phyloP scores from a whole-genome alignment of 2,797 vertebrate species.

The Schizopygopsis malacanthus region DNA sequence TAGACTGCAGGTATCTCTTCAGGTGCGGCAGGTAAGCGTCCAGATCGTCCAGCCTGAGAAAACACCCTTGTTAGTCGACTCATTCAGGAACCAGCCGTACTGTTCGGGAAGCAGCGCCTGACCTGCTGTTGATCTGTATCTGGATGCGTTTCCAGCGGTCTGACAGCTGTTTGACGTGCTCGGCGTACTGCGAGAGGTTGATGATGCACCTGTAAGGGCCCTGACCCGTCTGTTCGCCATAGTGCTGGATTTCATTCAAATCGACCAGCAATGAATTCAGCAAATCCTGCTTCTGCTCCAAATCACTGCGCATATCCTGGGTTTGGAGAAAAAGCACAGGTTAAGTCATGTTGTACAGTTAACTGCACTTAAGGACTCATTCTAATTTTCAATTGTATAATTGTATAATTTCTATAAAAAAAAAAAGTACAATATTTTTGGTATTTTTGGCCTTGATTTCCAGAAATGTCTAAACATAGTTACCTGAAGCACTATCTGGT shows the following conservation, averaged over 20 bases:
- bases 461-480: not conserved
- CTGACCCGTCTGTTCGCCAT: constrained; percentile 83
- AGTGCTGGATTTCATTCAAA: constrained; percentile 81
- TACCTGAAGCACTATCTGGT: constrained; percentile 83
- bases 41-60: constrained; percentile 85
- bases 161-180: constrained; percentile 84
- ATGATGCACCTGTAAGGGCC: constrained; percentile 85
- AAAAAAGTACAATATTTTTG: too few relatives aligned
- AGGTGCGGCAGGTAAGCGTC: constrained; percentile 88
- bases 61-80: not conserved
- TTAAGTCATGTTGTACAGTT: not conserved
- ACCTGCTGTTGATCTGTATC: constrained; percentile 91
- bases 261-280: constrained; percentile 84
- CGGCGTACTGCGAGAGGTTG: constrained; percentile 86
- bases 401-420: too few relatives aligned
- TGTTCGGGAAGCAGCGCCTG: constrained; percentile 9
- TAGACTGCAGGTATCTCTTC: constrained; percentile 84
- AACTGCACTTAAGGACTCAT: not conserved
- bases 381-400: too few relatives aligned
- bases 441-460: not conserved
- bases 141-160: constrained; percentile 92
- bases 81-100: too few relatives aligned
- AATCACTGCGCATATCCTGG: constrained; percentile 86
- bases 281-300: constrained; percentile 85
- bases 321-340: not conserved